Evolutionary conservation across 2,113 vertebrate species (phyloP).

Genomic region (Lycocorax pyrrhopterus): DNA sequence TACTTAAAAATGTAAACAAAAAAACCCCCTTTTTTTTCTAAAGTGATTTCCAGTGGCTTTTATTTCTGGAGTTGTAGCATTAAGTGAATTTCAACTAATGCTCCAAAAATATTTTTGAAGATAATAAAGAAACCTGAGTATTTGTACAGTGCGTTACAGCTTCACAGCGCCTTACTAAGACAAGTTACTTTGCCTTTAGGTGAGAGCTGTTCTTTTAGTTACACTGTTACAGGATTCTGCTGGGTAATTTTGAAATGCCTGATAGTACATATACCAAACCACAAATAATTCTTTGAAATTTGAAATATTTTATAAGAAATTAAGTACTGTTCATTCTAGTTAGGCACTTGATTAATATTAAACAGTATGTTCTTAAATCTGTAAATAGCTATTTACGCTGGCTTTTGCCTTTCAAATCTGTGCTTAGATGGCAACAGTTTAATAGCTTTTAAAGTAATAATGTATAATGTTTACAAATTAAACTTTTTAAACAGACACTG

Average conservation of each 20-base stretch:
- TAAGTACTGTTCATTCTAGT: conserved; percentile 43
- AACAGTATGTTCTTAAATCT: conserved; percentile 60
- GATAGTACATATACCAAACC: conserved; percentile 63
- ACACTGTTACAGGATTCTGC: not conserved
- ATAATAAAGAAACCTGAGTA: not conserved
- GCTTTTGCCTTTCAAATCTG: conserved; percentile 59
- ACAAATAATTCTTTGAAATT: conserved; percentile 35
- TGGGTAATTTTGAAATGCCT: conserved; percentile 57
- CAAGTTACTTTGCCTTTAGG: conserved; percentile 47
- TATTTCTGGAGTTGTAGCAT: conserved; percentile 55
- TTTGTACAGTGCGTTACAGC: not conserved
- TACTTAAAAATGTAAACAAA: not conserved
- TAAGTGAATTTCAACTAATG: conserved; percentile 34
- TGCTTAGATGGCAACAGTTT: conserved; percentile 56
- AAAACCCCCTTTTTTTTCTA: not conserved
- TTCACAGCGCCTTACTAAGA: conserved; percentile 22
- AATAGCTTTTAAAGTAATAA: conserved; percentile 66
- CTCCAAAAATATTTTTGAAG: conserved; percentile 33
- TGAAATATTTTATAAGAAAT: conserved; percentile 66
- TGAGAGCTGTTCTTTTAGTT: conserved; percentile 39
- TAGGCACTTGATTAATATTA: conserved; percentile 45
- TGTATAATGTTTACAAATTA: conserved; percentile 67
- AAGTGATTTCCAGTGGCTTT: conserved; percentile 56
- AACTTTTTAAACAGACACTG: conserved; percentile 48
- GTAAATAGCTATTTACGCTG: conserved; percentile 66